phyloP scores from a whole-genome alignment of 2,888 invertebrate genomes.

The Dicyrtoma fusca region DNA sequence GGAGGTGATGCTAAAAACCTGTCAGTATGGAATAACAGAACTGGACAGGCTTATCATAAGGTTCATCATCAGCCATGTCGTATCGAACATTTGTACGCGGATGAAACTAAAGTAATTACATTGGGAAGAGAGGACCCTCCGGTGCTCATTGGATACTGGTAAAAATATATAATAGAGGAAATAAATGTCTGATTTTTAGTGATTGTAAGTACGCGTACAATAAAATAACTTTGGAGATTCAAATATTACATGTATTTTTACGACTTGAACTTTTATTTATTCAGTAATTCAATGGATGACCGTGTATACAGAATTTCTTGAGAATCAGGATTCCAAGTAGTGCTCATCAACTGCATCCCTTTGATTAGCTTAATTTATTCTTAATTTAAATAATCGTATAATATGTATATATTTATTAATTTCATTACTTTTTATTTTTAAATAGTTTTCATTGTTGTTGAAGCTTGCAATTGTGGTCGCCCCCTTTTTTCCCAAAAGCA shows the following conservation, averaged over 20 bases:
- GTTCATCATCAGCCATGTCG: slow-evolving; percentile 38
- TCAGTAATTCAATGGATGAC: too few relatives aligned
- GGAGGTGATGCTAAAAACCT: slow-evolving; percentile 40
- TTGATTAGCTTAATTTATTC: too few relatives aligned
- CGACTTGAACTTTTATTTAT: background rate
- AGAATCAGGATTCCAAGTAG: too few relatives aligned
- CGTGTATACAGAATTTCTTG: too few relatives aligned
- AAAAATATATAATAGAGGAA: slow-evolving; percentile 13
- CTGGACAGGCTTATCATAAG: slow-evolving; percentile 35
- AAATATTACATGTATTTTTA: background rate
- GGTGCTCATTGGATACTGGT: slow-evolving; percentile 42
- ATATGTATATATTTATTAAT: too few relatives aligned
- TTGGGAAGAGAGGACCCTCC: slow-evolving; percentile 41
- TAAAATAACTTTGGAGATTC: background rate
- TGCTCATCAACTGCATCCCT: too few relatives aligned
- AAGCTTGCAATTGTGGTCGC: too few relatives aligned
- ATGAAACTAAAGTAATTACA: slow-evolving; percentile 42
- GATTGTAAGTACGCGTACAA: background rate
- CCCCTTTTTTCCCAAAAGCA: too few relatives aligned
- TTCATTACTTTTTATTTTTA: too few relatives aligned
- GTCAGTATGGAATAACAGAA: slow-evolving; percentile 36
- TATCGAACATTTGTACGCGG: slow-evolving; percentile 36
- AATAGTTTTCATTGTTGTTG: too few relatives aligned
- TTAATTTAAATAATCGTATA: too few relatives aligned
- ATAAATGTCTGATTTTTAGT: slow-evolving; percentile 1